Percentiles rank a stretch among this genome's conserved stretches.
Conservation (phyloP, 2,888 invertebrate species). For the Hemithea aestivaria region DNA sequence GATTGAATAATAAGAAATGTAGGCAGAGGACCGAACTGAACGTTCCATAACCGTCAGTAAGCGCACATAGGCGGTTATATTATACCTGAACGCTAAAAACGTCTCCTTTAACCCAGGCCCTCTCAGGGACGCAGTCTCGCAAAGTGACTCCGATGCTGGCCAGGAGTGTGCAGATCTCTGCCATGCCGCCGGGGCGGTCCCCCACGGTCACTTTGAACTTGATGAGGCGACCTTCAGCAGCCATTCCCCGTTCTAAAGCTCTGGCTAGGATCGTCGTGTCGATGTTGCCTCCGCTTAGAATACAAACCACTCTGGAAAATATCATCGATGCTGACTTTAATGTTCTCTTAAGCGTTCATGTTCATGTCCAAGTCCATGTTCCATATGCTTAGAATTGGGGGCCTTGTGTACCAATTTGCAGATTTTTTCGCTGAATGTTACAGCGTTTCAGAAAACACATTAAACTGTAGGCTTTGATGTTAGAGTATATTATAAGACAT, state of each 20-base stretch:
- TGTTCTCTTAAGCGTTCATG: no score
- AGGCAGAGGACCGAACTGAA: no score
- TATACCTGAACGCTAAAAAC: conserved; percentile 81
- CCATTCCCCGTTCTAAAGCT: conserved; percentile 92
- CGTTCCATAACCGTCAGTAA: no score
- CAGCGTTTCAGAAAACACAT: no score
- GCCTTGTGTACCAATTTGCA: no score
- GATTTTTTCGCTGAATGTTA: no score
- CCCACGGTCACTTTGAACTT: conserved; percentile 81
- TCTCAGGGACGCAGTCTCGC: conserved; percentile 95
- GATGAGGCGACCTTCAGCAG: conserved; percentile 88
- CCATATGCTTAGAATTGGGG: no score
- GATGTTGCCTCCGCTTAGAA: conserved; percentile 93
- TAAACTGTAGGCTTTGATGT: no score
- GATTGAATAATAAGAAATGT: no score
- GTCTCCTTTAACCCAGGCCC: conserved; percentile 95
- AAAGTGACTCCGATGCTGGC: conserved; percentile 89
- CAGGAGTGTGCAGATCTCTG: conserved; percentile 87
- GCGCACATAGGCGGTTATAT: no score
- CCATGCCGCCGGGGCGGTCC: conserved; percentile 92
- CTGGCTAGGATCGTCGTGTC: conserved; percentile 93
- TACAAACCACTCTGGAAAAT: conserved; percentile 84
- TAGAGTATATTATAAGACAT: no score
- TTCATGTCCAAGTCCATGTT: no score
- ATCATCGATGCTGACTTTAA: background rate